A percentile compares a stretch with the other conserved stretches of the same genome.
Conservation (phyloP, 2,888 invertebrate genomes). For the Drosophila demipolita region DNA sequence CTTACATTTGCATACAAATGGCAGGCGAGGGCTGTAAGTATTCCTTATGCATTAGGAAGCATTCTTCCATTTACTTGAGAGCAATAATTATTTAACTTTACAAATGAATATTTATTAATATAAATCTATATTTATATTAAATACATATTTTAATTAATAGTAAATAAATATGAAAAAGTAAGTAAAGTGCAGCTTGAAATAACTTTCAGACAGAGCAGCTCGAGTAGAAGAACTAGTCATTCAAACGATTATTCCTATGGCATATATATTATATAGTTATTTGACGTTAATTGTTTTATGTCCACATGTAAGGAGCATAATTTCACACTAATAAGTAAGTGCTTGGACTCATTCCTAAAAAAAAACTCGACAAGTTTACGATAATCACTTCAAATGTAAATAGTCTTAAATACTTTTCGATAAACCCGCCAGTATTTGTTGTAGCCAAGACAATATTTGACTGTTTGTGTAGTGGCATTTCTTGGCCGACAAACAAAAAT, state of each 20-base stretch:
- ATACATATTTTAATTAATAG: neutral
- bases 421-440: slow-evolving; percentile 19
- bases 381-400: neutral
- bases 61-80: neutral
- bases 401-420: neutral
- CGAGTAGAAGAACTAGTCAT: no score
- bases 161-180: neutral
- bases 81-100: neutral
- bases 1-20: neutral
- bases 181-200: no score
- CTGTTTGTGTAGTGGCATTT: slow-evolving; percentile 54
- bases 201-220: no score
- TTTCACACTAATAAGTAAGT: no score
- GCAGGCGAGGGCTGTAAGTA: slow-evolving; percentile 23
- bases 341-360: no score
- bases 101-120: neutral
- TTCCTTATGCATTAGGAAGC: neutral
- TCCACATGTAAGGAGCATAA: neutral
- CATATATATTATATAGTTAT: neutral
- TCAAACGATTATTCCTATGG: neutral
- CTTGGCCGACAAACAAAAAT: slow-evolving; percentile 58
- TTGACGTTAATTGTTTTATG: neutral
- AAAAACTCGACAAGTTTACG: neutral
- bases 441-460: slow-evolving; percentile 63
- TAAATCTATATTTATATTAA: neutral